Conservation (phyloP, 2,888 invertebrate species). For the Lochmaea capreae region DNA sequence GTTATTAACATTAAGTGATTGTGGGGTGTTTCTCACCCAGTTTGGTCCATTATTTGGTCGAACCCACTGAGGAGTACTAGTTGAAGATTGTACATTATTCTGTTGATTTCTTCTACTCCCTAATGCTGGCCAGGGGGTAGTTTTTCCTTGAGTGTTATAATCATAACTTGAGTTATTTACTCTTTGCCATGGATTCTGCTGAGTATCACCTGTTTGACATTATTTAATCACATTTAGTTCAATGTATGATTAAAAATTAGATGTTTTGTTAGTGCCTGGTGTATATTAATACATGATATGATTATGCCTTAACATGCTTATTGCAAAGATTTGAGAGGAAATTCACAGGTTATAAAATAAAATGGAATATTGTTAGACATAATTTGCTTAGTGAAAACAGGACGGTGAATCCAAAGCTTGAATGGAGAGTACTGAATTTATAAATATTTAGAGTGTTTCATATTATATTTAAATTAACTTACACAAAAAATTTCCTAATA, state of each 20-base stretch:
- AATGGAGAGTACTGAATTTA: not conserved
- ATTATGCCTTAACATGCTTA: not conserved
- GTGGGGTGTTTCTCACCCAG: constrained; percentile 41
- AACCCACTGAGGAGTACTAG: constrained; percentile 37
- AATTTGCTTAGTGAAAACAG: not conserved
- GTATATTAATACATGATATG: not conserved
- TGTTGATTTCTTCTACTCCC: constrained; percentile 44
- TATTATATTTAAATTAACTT: constrained; percentile 39
- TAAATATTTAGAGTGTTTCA: not conserved
- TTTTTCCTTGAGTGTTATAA: constrained; percentile 32
- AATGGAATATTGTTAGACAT: constrained; percentile 4
- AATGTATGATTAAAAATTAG: constrained; percentile 1
- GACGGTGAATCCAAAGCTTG: not conserved
- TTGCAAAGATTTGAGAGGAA: not conserved
- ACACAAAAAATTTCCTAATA: constrained; percentile 50
- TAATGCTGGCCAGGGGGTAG: constrained; percentile 56
- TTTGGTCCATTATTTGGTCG: constrained; percentile 41
- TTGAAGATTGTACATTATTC: constrained; percentile 26
- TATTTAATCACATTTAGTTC: constrained; percentile 1
- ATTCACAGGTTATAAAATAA: constrained; percentile 1
- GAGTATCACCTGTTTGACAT: constrained; percentile 27
- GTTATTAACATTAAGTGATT: constrained; percentile 15
- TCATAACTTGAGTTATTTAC: constrained; percentile 23
- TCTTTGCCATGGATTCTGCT: constrained; percentile 33
- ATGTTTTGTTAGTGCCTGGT: constrained; percentile 3